A percentile compares a stretch with the other conserved stretches of the same genome.
Evolutionary conservation across 2,797 vertebrate genomes (phyloP).

Genomic region (Lepidocolaptes lacrymiger): DNA sequence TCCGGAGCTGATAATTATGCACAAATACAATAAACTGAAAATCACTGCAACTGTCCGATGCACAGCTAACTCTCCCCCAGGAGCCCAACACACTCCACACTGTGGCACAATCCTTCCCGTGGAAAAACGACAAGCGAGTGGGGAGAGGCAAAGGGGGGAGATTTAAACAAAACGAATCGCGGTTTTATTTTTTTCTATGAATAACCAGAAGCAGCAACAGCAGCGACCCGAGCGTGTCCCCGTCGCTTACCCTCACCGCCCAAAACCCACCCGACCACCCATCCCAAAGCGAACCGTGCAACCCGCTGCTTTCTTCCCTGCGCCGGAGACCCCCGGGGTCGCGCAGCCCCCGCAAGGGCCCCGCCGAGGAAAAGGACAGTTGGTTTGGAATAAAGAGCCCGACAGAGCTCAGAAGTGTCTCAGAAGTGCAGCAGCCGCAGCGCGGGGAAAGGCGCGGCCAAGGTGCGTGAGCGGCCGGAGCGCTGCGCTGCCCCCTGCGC

Average conservation of each 20-base stretch:
- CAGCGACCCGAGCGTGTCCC: not conserved
- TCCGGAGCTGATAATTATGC: not conserved
- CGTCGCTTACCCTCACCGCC: not conserved
- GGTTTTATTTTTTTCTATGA: not conserved
- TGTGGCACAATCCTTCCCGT: not conserved
- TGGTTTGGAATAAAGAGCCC: rapidly evolving
- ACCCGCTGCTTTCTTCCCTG: too few relatives aligned
- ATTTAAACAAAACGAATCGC: not conserved
- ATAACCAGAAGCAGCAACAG: not conserved
- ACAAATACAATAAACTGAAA: not conserved
- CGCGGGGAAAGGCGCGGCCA: not conserved
- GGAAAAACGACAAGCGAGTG: not conserved
- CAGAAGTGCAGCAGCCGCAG: not conserved
- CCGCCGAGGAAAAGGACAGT: rapidly evolving
- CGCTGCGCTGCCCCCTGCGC: not conserved
- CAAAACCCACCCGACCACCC: not conserved
- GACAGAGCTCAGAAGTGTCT: too few relatives aligned
- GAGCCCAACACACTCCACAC: not conserved
- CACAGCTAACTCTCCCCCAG: not conserved
- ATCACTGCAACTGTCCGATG: rapidly evolving
- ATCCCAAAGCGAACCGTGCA: not conserved
- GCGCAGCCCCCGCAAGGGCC: not conserved
- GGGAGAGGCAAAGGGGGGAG: not conserved
- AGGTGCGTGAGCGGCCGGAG: not conserved
- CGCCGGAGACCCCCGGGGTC: not conserved